Base-by-base conservation (phyloP, 2,113 vertebrate genomes). In the Rostratula benghalensis region DNA sequence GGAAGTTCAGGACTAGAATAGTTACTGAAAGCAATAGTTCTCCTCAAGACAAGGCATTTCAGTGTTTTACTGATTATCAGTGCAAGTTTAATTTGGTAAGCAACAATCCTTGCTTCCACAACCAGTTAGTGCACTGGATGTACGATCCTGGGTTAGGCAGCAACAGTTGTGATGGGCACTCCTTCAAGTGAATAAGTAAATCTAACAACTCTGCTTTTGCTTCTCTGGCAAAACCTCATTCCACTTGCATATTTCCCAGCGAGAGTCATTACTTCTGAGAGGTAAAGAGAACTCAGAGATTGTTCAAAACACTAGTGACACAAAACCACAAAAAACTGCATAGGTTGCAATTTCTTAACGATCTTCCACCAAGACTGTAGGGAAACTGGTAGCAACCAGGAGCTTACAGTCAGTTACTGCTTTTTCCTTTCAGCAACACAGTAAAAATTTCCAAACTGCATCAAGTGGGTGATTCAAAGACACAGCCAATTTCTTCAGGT, bases 141-240 rank as follows among this genome's bases (percentile, higher is more conserved):
- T 24, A 17, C 9, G 33, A 46, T n/a, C 35, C 19, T 37, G 12
- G 8, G 37, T 59, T 43, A 43, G 50, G 23, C 12, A 83, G 37
- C 71, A 37, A 13, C 0, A 0, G 20, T 8, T 31, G 11, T 39
- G 67, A 74, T 8, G 23, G 8, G 27, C 17, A n/a, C 5, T 5
- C 20, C 59, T 45, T 69, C 9, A 69, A 67, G 10, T 3, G 7
- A 35, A 16, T 6, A 89, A 65, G 8, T 7, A 22, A 8, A 57
- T 46, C 22, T 48, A 63, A 78, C 10, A 50, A 25, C 22, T 59
- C 35, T 50, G 31, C 28, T 48, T 28, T 65, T n/a, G 25, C 5
- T 82, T 37, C 39, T 69, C 76, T 46, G 28, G 14, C 15, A 92
- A 82, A 92, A 63, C 6, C 18, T 83, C 33, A 33, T 33, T 83